Evolutionary conservation across 2,113 vertebrate genomes (phyloP).

Genomic region (Bolborhynchus lineola): DNA sequence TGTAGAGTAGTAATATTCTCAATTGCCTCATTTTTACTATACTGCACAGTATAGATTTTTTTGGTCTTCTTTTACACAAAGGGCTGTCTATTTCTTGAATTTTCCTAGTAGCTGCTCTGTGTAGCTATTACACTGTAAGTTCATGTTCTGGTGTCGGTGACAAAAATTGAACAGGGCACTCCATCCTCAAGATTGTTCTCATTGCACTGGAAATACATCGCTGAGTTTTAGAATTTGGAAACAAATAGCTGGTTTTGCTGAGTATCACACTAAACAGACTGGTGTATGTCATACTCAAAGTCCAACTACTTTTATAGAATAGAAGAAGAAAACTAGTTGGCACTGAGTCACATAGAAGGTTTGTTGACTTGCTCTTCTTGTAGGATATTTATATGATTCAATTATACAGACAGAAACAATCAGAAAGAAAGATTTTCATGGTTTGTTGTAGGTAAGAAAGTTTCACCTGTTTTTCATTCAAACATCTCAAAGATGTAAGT

Average conservation of each 20-base stretch:
- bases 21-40: background rate
- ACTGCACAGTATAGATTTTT: background rate
- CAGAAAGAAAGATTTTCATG: background rate
- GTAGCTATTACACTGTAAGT: background rate
- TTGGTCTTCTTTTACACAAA: background rate
- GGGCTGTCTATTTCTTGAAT: background rate
- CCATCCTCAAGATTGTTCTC: background rate
- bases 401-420: background rate
- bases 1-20: background rate
- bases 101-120: background rate
- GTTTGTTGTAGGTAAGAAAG: background rate
- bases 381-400: background rate
- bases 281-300: background rate
- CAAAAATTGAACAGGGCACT: background rate
- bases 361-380: background rate
- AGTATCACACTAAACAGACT: background rate
- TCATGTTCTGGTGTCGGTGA: background rate
- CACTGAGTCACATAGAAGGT: background rate
- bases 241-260: background rate
- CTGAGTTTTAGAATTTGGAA: background rate
- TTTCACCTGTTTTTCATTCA: background rate
- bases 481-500: background rate
- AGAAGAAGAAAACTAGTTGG: background rate
- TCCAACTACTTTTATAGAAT: background rate
- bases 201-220: background rate